A percentile compares a stretch with the other conserved stretches of the same genome.
Evolutionary conservation across 2,888 invertebrate species (phyloP).

Genomic region (Cryptocephalus primarius): DNA sequence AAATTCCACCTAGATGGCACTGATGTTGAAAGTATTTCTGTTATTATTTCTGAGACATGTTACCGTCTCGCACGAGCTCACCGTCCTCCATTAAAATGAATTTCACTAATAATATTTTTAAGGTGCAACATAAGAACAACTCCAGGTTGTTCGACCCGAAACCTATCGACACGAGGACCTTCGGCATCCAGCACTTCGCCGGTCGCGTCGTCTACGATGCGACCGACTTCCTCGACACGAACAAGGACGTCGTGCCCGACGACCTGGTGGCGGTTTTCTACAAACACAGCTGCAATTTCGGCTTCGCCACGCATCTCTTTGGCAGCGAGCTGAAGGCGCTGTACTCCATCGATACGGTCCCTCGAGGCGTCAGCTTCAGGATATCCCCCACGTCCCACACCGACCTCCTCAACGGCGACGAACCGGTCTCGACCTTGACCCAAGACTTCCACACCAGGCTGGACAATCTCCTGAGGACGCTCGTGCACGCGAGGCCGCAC

Average conservation of each 20-base stretch:
- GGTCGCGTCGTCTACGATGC: conserved; percentile 82
- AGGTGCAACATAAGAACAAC: conserved; percentile 66
- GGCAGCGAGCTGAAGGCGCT: conserved; percentile 81
- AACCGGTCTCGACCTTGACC: conserved; percentile 79
- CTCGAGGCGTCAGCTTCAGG: conserved; percentile 69
- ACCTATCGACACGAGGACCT: conserved; percentile 66
- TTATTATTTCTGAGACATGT: too few relatives aligned
- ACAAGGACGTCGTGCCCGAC: conserved; percentile 85
- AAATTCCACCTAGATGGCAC: too few relatives aligned
- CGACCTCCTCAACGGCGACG: conserved; percentile 70
- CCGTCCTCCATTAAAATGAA: too few relatives aligned
- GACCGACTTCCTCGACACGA: conserved; percentile 79
- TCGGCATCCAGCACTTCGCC: conserved; percentile 86
- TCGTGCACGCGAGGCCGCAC: conserved; percentile 89
- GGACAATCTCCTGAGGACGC: conserved; percentile 80
- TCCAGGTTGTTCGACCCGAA: conserved; percentile 70
- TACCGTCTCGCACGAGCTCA: neutral
- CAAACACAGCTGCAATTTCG: conserved; percentile 86
- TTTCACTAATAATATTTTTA: too few relatives aligned
- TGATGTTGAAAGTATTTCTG: too few relatives aligned
- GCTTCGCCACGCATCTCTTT: conserved; percentile 94
- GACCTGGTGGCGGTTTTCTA: conserved; percentile 88
- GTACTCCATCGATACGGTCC: conserved; percentile 62
- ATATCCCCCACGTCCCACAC: conserved; percentile 85
- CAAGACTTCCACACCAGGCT: conserved; percentile 92